Evolutionary conservation across 1,140 invertebrate species (phyloP).

Genomic region (Anastatus disparis): DNA sequence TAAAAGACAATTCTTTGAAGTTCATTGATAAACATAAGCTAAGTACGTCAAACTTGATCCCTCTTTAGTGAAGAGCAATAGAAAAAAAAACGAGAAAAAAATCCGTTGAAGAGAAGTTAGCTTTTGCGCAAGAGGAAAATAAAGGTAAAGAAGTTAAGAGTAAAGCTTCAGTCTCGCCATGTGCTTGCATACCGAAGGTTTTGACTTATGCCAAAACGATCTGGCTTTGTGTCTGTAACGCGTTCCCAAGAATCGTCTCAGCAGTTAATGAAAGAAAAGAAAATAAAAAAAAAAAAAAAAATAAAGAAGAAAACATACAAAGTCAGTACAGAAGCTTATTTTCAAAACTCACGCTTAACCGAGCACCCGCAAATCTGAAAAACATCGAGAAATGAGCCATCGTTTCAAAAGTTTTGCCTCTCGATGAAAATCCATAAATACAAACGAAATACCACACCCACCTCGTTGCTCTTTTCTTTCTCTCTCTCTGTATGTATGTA

Average conservation of each 20-base stretch:
- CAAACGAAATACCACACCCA: constrained; percentile 57
- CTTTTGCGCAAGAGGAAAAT: constrained; percentile 21
- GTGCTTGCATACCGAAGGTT: constrained; percentile 57
- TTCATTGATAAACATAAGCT: constrained; percentile 5
- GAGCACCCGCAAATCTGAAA: constrained; percentile 26
- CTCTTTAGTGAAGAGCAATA: constrained; percentile 35
- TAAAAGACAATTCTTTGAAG: background rate
- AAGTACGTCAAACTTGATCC: background rate
- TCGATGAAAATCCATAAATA: constrained; percentile 49
- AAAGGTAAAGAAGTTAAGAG: constrained; percentile 6
- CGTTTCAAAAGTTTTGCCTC: constrained; percentile 39
- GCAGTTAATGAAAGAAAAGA: background rate
- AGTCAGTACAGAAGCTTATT: too few species aligned
- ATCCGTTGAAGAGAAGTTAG: background rate
- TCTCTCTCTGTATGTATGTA: too few species aligned
- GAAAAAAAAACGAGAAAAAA: background rate
- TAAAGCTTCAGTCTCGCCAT: constrained; percentile 43
- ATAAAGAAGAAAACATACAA: too few species aligned
- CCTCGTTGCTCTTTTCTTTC: constrained; percentile 54
- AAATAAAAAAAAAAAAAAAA: too few species aligned
- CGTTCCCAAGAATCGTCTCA: constrained; percentile 24
- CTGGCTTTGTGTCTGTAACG: constrained; percentile 59
- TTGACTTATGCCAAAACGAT: constrained; percentile 67
- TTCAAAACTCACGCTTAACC: constrained; percentile 15
- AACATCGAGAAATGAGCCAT: constrained; percentile 63